Conservation (phyloP, 1,140 invertebrate genomes). For the Camponotus vicinus region DNA sequence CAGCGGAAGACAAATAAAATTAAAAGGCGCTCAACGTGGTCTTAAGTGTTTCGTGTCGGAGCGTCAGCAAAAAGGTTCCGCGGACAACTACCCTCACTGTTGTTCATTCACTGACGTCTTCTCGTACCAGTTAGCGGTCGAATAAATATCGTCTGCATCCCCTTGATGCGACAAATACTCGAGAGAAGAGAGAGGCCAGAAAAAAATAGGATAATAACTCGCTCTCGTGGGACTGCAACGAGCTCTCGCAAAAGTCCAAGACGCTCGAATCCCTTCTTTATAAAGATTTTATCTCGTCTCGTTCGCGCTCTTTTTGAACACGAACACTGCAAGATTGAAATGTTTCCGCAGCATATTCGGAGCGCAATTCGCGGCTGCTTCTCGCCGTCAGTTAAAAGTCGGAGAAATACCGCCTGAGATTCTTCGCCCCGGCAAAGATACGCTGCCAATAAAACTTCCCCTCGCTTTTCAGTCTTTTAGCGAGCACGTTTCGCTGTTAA, state of each 20-base stretch:
- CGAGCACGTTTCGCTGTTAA: slow-evolving; percentile 27
- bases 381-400: slow-evolving; percentile 43
- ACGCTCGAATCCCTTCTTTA: slow-evolving; percentile 19
- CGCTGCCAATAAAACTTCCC: slow-evolving; percentile 41
- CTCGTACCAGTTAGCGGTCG: slow-evolving; percentile 50
- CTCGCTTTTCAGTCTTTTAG: slow-evolving; percentile 29
- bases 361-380: slow-evolving; percentile 17
- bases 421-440: slow-evolving; percentile 41
- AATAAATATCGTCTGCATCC: slow-evolving; percentile 49
- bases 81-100: slow-evolving; percentile 27
- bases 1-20: slow-evolving; percentile 76
- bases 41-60: slow-evolving; percentile 59
- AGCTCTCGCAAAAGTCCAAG: slow-evolving; percentile 26
- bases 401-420: slow-evolving; percentile 27
- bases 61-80: slow-evolving; percentile 54
- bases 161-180: slow-evolving; percentile 30
- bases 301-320: slow-evolving; percentile 2
- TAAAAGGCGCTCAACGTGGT: slow-evolving; percentile 69
- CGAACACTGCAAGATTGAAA: slow-evolving; percentile 32
- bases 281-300: slow-evolving; percentile 23
- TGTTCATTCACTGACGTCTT: slow-evolving; percentile 36
- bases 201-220: slow-evolving; percentile 40
- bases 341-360: slow-evolving; percentile 25
- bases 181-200: not conserved
- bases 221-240: not conserved